Conservation (phyloP, 2,113 vertebrate genomes). For the Osmerus eperlanus region DNA sequence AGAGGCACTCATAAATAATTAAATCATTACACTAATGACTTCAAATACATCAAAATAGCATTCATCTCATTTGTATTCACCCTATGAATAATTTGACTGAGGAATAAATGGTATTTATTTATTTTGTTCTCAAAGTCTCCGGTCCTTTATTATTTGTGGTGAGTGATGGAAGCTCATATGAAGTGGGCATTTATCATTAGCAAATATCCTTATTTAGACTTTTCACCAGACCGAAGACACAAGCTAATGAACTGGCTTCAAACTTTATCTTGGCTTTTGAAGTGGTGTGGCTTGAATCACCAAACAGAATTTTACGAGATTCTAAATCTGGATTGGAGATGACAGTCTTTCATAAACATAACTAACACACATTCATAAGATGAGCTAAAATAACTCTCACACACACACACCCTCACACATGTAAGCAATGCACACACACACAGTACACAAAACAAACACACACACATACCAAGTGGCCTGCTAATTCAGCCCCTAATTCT, state of each 20-base stretch:
- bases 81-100: slow-evolving; percentile 49
- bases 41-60: slow-evolving; percentile 61
- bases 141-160: slow-evolving; percentile 10
- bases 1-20: slow-evolving; percentile 60
- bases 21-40: slow-evolving; percentile 66
- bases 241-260: slow-evolving; percentile 22
- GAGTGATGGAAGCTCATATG: slow-evolving; percentile 21
- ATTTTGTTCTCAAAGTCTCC: slow-evolving; percentile 1
- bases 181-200: slow-evolving; percentile 8
- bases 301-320: slow-evolving; percentile 31
- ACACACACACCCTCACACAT: background rate
- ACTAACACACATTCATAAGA: no score
- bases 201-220: slow-evolving; percentile 29
- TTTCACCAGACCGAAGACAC: slow-evolving; percentile 23
- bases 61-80: slow-evolving; percentile 41
- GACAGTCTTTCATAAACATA: background rate
- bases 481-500: no score
- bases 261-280: slow-evolving; percentile 33
- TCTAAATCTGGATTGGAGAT: slow-evolving; percentile 21
- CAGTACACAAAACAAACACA: no score
- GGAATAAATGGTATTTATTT: slow-evolving; percentile 31
- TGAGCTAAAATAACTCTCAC: background rate
- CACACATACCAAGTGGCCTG: no score
- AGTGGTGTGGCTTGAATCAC: slow-evolving; percentile 39
- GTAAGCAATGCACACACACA: no score